Base-by-base conservation (phyloP, 92 coral and sea anemone species). In the Metridium senile region DNA sequence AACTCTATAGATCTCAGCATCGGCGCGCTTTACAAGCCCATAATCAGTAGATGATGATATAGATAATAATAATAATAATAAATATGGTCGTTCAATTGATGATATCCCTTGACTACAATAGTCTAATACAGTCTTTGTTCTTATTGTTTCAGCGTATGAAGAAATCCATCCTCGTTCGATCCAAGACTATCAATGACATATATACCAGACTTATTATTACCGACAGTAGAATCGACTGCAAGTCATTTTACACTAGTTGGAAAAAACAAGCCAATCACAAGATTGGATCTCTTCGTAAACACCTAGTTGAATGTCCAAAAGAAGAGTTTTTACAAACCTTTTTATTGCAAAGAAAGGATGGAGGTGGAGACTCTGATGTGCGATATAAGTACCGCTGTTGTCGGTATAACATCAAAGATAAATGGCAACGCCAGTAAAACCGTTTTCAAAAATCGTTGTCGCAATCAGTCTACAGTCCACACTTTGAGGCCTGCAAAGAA, bases 341-440 rank as follows among this genome's bases (percentile, higher is more conserved):
- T 80, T 67, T 76, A 39, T 68, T 90, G 26, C 66, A 84, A 27
- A 65, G 89, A 19, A 72, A 84, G 62, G 77, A 46, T 73, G 74
- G 74, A n/a, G 25, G 77, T 19, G 46, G 22, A 21, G 81, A 81
- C 27, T 51, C 81, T 1, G 58, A 76, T 53, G 66, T 84, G 33
- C 90, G 96, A 49, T 90, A 80, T 61, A 72, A 72, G 21, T 87
- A 87, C 68, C 54, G 75, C 26, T 90, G 96, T 46, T 90, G 96
- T 54, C 72, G 82, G 13, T 56, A 80, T 31, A 87, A 70, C 73
- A 57, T 88, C 43, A 90, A 77, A 30, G 82, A 77, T 62, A 81
- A 77, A 0, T 83, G 91, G 89, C 0, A 62, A 19, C 23, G 31
- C 13, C 13, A 39, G 13, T 39, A 4, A n/a, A n/a, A n/a, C n/a